phyloP scores from a whole-genome alignment of 2,113 vertebrate species.

The Heloderma charlesbogerti region DNA sequence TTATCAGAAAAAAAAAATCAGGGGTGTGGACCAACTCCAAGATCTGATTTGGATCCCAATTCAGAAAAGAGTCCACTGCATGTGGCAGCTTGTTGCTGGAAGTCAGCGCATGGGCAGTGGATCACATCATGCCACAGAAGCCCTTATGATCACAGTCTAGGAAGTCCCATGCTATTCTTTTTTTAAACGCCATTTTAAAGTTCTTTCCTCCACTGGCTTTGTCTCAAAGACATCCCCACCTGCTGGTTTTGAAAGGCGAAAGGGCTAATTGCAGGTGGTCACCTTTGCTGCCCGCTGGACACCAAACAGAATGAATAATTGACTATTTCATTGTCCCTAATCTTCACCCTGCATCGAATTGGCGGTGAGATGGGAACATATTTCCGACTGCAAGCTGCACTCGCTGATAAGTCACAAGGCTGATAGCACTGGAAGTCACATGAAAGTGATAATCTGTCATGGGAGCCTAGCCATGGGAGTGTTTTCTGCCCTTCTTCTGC shows the following conservation, averaged over 20 bases:
- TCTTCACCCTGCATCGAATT: constrained; percentile 20
- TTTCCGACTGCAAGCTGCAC: constrained; percentile 37
- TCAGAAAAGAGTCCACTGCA: too few relatives aligned
- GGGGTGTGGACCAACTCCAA: too few relatives aligned
- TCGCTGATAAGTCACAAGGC: constrained; percentile 33
- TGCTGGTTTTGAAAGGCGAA: background rate
- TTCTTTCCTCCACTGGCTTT: background rate
- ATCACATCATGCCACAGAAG: background rate
- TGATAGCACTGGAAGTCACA: constrained; percentile 35
- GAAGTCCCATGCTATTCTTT: background rate
- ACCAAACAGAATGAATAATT: constrained; percentile 29
- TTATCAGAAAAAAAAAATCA: too few relatives aligned
- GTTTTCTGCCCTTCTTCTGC: constrained; percentile 27
- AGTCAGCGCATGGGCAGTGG: background rate
- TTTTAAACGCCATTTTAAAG: background rate
- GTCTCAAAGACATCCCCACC: background rate
- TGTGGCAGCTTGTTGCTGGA: background rate
- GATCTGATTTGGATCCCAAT: too few relatives aligned
- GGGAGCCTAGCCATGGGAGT: constrained; percentile 11
- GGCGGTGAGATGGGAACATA: constrained; percentile 12
- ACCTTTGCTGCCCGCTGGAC: constrained; percentile 15
- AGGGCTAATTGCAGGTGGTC: constrained; percentile 26
- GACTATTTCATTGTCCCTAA: constrained; percentile 32
- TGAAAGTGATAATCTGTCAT: constrained; percentile 44
- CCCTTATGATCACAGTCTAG: background rate